These are phyloP conservation scores for Sinocyclocheilus rhinocerous DNA, from an alignment of 2,113 vertebrate species.

Conservation along the genomic window DNA sequence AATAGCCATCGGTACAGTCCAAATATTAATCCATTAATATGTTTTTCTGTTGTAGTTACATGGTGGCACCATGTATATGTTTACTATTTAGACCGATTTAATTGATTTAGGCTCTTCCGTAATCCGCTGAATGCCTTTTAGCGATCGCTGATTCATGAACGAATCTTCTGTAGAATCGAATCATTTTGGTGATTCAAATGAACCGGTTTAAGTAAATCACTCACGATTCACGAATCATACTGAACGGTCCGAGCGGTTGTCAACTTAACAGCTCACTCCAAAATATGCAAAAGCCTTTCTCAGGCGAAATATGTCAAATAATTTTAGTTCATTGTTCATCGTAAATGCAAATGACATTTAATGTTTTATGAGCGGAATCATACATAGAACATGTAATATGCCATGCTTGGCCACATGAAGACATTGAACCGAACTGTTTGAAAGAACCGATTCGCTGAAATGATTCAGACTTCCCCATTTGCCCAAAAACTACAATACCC, in stretches of 20 bases:
- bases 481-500: slow-evolving; percentile 4
- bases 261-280: neutral
- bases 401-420: neutral
- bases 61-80: neutral
- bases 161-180: neutral
- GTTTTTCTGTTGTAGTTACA: neutral
- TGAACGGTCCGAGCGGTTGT: neutral
- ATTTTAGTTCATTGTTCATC: neutral
- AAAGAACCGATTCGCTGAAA: neutral
- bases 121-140: neutral
- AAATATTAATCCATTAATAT: neutral
- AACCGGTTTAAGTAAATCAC: neutral
- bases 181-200: neutral
- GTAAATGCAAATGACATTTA: neutral
- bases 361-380: neutral
- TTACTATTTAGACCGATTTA: neutral
- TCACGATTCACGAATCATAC: neutral
- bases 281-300: neutral
- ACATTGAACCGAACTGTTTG: neutral
- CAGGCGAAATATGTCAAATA: neutral
- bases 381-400: neutral
- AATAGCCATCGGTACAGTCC: neutral
- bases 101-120: neutral
- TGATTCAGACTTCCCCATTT: neutral
- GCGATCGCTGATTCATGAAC: neutral